Percentiles rank a stretch among this genome's conserved stretches.
These are phyloP conservation scores for Isoperla grammatica DNA, from an alignment of 2,888 invertebrate species.

Conservation along the genomic window DNA sequence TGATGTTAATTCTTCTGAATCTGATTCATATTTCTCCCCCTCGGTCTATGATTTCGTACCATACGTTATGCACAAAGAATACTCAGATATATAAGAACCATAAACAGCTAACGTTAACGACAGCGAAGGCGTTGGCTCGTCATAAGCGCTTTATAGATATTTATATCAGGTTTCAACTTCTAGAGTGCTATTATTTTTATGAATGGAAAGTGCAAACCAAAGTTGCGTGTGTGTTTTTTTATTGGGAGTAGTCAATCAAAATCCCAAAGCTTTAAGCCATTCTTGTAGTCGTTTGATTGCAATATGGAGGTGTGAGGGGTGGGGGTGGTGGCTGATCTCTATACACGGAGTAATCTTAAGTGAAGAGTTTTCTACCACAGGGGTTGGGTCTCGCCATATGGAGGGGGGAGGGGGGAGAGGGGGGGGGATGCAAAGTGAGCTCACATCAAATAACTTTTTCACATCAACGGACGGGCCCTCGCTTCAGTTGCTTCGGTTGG, in stretches of 20 bases:
- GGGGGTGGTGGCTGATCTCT: neutral
- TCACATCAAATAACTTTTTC: conserved; percentile 14
- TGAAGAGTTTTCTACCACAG: conserved; percentile 2
- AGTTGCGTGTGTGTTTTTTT: conserved; percentile 8
- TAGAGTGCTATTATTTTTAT: conserved; percentile 12
- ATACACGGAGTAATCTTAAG: conserved; percentile 11
- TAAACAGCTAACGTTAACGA: conserved; percentile 1
- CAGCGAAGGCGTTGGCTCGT: neutral
- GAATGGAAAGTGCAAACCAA: conserved; percentile 16
- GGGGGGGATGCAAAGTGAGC: conserved; percentile 11
- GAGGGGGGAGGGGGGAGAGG: neutral
- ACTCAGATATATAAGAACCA: neutral
- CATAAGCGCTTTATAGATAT: conserved; percentile 5
- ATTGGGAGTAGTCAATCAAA: conserved; percentile 10
- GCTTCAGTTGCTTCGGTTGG: neutral
- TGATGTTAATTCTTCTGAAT: too few relatives aligned
- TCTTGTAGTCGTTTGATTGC: neutral
- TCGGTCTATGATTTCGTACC: too few relatives aligned
- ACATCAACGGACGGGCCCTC: neutral
- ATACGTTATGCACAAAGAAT: too few relatives aligned
- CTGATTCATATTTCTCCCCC: too few relatives aligned
- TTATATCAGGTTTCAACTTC: conserved; percentile 2
- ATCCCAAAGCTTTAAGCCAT: neutral
- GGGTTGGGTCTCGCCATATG: neutral
- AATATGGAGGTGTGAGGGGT: neutral